Evolutionary conservation across 2,113 vertebrate genomes (phyloP).

Genomic region (Myocastor coypus): DNA sequence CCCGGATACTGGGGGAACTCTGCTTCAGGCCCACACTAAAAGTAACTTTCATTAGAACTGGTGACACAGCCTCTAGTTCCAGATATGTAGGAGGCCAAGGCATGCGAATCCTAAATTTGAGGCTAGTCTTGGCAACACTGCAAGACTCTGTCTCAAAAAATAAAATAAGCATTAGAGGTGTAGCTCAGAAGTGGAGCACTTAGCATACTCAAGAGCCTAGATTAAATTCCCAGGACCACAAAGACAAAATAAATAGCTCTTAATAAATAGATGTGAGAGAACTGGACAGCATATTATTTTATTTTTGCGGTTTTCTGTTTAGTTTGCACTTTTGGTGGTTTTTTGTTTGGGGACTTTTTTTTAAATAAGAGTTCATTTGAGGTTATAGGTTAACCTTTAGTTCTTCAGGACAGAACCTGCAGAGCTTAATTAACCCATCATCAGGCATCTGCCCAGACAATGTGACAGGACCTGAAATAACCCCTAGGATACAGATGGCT

Average conservation of each 20-base stretch:
- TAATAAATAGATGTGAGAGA: slow-evolving; percentile 21
- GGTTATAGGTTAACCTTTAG: background rate
- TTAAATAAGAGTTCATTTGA: background rate
- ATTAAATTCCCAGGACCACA: background rate
- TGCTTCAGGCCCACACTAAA: slow-evolving; percentile 47
- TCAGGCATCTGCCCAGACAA: background rate
- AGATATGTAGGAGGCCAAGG: background rate
- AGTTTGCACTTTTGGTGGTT: background rate
- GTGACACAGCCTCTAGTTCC: background rate
- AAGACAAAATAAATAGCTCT: slow-evolving; percentile 1
- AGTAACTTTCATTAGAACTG: background rate
- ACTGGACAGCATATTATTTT: background rate
- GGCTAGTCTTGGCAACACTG: background rate
- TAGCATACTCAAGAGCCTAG: background rate
- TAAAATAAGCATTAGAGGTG: background rate
- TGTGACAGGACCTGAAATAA: background rate
- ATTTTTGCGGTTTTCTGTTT: background rate
- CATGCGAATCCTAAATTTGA: background rate
- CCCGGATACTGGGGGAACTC: background rate
- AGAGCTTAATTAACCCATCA: background rate
- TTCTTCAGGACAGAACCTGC: background rate
- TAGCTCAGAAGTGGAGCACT: background rate
- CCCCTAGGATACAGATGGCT: background rate
- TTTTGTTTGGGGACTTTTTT: background rate
- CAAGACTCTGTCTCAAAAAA: background rate